Evolutionary conservation across 1,140 invertebrate genomes (phyloP), one percentile per base, ranked within the genome.

Genomic region (Hyposmocoma kahamanoa): DNA sequence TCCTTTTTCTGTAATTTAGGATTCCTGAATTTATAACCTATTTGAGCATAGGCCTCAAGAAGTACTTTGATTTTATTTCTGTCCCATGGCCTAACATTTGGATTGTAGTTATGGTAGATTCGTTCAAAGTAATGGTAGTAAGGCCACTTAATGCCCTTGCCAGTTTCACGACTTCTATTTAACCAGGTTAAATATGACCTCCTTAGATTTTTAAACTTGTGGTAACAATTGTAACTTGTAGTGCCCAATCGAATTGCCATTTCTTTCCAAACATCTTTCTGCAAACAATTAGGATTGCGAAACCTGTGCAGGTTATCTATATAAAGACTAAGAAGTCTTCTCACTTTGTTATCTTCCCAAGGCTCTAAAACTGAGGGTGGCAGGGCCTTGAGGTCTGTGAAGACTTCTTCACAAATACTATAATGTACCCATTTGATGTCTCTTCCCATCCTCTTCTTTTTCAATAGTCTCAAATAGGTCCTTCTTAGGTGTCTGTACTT

Each of bases 141-240:
- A n/a, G 67, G 71, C 82, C 82, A 85, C 47, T 83, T 82, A 17
- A 82, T 67, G 45, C 66, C 34, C 47, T 73, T 80, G 0, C 72
- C 74, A 24, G 65, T 63, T 34, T 70, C 69, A 42, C 58, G 42
- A 42, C 58, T 78, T 39, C 63, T 67, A 26, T 82, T 69, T 13
- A 80, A 28, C 64, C 64, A 81, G 28, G 75, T 78, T n/a, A 80
- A 77, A 52, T 85, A 83, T n/a, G 76, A 72, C 57, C 78, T 79
- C 62, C 83, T 85, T 41, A 83, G 59, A 49, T 79, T 82, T 57
- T 78, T 82, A 26, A 81, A 85, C 38, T 85, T 85, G 46, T 85
- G 76, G 50, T 85, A 85, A 45, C 79, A 85, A 44, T 76, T 83
- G 46, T 82, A 79, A 30, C 76, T 74, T 19, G 74, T 79, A 32